These are phyloP conservation scores for Echinarachnius parma DNA, from an alignment of 53 echinoderm and acorn worm genomes.

Conservation along the genomic window DNA sequence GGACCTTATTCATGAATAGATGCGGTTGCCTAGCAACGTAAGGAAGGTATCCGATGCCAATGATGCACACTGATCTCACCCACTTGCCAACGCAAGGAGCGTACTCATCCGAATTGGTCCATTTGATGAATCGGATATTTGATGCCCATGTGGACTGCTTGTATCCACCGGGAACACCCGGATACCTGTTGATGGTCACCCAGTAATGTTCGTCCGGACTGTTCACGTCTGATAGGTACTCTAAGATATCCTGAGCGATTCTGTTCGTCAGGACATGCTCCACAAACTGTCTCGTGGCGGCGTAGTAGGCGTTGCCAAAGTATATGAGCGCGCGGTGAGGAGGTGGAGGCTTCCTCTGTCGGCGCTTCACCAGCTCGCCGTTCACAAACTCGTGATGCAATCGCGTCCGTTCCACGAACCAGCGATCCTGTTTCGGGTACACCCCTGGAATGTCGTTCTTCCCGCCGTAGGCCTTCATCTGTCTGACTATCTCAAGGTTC, in stretches of 20 bases:
- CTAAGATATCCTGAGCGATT: conserved; percentile 17
- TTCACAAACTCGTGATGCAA: conserved; percentile 6
- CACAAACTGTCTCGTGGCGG: conserved; percentile 27
- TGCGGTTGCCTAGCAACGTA: conserved; percentile 26
- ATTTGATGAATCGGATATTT: conserved; percentile 10
- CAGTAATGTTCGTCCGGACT: conserved; percentile 60
- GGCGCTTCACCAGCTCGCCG: not conserved
- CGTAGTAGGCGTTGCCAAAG: conserved; percentile 51
- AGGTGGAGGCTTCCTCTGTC: conserved; percentile 17
- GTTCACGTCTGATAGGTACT: conserved; percentile 41
- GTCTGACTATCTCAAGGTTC: conserved; percentile 57
- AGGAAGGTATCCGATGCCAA: conserved; percentile 43
- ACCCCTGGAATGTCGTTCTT: conserved; percentile 45
- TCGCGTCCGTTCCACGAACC: not conserved
- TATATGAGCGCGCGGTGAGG: conserved; percentile 47
- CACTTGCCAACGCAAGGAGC: conserved; percentile 46
- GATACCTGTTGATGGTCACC: conserved; percentile 45
- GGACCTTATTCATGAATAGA: conserved; percentile 59
- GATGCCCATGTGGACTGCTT: conserved; percentile 10
- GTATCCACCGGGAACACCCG: conserved; percentile 45
- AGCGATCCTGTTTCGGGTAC: conserved; percentile 18
- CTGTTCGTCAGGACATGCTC: conserved; percentile 30
- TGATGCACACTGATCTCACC: conserved; percentile 50
- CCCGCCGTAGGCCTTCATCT: conserved; percentile 39
- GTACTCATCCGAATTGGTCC: not conserved